These are phyloP conservation scores for Atherinomorus stipes DNA, from an alignment of 2,113 vertebrate genomes.

Conservation along the genomic window DNA sequence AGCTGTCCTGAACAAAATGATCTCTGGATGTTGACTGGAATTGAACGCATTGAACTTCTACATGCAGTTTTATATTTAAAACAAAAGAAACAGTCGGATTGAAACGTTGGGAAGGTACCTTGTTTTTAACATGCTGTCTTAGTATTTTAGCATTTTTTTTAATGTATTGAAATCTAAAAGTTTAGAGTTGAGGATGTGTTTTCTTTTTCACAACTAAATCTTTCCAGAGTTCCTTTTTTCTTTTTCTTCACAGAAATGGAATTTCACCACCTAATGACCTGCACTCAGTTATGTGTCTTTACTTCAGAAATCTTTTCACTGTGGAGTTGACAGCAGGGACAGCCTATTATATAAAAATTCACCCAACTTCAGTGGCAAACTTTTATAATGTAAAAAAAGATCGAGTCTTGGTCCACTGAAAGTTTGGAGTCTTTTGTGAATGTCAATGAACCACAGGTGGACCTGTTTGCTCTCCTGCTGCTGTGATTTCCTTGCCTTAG, in stretches of 20 bases:
- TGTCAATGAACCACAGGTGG: conserved; percentile 36
- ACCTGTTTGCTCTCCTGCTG: conserved; percentile 51
- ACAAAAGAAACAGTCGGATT: no score
- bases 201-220: background rate
- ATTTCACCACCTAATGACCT: background rate
- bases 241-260: background rate
- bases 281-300: background rate
- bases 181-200: background rate
- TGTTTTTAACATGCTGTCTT: no score
- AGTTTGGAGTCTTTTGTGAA: conserved; percentile 30
- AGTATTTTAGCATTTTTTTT: no score
- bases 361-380: conserved; percentile 22
- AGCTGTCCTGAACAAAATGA: no score
- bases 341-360: conserved; percentile 25
- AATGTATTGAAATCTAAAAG: no score
- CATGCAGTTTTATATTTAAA: no score
- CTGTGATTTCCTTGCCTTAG: conserved; percentile 45
- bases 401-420: conserved; percentile 6
- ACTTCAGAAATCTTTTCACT: conserved; percentile 13
- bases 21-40: no score
- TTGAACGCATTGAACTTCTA: no score
- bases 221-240: background rate
- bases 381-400: conserved; percentile 20
- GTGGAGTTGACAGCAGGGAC: conserved; percentile 28
- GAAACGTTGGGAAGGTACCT: no score